Percentiles rank a stretch among this genome's conserved stretches.
phyloP scores from a whole-genome alignment of 2,797 vertebrate species.

The Toxotes lorentzi region DNA sequence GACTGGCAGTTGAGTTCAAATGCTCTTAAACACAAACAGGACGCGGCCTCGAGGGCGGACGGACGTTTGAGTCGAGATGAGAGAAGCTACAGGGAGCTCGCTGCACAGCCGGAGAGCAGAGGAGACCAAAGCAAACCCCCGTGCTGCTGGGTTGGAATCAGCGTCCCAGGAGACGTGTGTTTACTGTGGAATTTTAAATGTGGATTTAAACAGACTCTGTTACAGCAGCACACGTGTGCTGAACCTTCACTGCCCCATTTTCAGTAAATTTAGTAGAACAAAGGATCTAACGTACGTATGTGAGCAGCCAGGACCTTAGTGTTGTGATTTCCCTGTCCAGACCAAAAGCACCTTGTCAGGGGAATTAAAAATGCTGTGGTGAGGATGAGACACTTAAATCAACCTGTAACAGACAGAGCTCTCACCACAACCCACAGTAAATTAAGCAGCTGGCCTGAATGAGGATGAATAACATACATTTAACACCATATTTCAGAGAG shows the following conservation, averaged over 20 bases:
- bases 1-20: neutral
- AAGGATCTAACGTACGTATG: neutral
- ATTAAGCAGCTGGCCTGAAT: slow-evolving; percentile 2
- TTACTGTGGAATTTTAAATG: slow-evolving; percentile 14
- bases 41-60: slow-evolving; percentile 10
- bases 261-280: neutral
- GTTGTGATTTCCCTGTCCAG: neutral
- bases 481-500: neutral
- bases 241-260: neutral
- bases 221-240: neutral
- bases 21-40: neutral
- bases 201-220: slow-evolving; percentile 8
- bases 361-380: neutral
- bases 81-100: slow-evolving; percentile 17
- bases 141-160: slow-evolving; percentile 5
- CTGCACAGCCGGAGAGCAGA: slow-evolving; percentile 34
- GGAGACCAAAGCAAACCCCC: slow-evolving; percentile 38
- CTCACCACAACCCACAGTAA: neutral
- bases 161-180: slow-evolving; percentile 10
- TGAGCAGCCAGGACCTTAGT: neutral
- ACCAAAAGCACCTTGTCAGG: neutral
- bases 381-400: neutral
- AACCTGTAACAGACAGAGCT: neutral
- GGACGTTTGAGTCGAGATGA: slow-evolving; percentile 34
- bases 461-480: neutral